Conservation (phyloP, 2,113 vertebrate genomes). For the Sturnus vulgaris region DNA sequence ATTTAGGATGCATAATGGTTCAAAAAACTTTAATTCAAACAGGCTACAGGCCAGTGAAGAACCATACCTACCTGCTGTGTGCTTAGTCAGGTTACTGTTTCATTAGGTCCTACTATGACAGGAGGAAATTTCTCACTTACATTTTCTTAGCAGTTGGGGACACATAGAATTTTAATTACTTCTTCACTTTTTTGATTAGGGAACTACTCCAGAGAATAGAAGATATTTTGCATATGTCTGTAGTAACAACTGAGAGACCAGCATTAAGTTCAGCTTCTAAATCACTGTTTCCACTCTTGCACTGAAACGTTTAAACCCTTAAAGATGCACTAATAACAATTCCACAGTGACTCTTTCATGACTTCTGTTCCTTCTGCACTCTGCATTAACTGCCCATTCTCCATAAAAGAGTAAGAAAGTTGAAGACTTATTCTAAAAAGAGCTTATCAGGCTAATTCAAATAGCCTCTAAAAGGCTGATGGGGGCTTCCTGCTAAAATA, state of each 20-base stretch:
- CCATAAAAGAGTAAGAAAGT: not conserved
- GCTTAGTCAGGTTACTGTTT: not conserved
- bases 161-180: not conserved
- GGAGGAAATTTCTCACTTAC: not conserved
- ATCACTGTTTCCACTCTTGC: not conserved
- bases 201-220: not conserved
- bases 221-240: not conserved
- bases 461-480: not conserved
- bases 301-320: not conserved
- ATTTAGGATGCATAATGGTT: not conserved
- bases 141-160: not conserved
- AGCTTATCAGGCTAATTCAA: not conserved
- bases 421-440: not conserved
- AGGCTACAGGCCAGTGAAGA: not conserved
- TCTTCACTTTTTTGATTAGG: not conserved
- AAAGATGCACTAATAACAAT: not conserved
- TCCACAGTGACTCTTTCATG: not conserved
- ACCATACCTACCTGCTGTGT: not conserved
- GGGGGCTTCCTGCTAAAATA: not conserved
- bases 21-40: not conserved
- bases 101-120: not conserved
- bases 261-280: not conserved
- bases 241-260: not conserved
- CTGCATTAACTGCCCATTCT: not conserved
- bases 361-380: not conserved